Conservation (phyloP, 92 coral and sea anemone species). For the Ricordea florida region DNA sequence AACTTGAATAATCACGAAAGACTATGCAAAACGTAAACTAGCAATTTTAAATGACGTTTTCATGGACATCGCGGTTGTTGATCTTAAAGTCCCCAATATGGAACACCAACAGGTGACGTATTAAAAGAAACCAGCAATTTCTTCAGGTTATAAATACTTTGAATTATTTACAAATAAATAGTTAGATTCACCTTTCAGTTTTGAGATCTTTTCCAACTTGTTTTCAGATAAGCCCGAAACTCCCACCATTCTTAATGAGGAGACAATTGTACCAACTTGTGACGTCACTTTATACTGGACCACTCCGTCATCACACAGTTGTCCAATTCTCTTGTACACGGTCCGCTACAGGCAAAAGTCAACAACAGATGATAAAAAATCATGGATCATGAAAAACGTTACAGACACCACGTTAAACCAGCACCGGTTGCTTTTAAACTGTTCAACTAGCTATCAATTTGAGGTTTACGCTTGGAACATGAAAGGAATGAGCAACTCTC, state of each 20-base stretch:
- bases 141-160: no score
- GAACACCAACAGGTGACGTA: no score
- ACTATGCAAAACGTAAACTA: no score
- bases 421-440: neutral
- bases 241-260: neutral
- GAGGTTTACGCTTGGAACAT: slow-evolving; percentile 3
- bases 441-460: neutral
- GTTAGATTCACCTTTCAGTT: no score
- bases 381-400: neutral
- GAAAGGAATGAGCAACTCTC: neutral
- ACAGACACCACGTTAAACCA: neutral
- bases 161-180: no score
- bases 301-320: neutral
- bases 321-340: slow-evolving; percentile 6
- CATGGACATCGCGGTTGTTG: no score
- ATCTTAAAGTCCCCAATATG: no score
- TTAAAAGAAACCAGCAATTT: no score
- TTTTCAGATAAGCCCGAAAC: neutral
- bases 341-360: neutral
- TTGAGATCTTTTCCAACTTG: neutral
- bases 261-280: neutral
- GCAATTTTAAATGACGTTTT: no score
- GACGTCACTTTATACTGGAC: slow-evolving; percentile 5
- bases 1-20: no score
- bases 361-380: neutral